Base-by-base conservation (phyloP, 2,797 vertebrate species). In the Bufotes viridis region DNA sequence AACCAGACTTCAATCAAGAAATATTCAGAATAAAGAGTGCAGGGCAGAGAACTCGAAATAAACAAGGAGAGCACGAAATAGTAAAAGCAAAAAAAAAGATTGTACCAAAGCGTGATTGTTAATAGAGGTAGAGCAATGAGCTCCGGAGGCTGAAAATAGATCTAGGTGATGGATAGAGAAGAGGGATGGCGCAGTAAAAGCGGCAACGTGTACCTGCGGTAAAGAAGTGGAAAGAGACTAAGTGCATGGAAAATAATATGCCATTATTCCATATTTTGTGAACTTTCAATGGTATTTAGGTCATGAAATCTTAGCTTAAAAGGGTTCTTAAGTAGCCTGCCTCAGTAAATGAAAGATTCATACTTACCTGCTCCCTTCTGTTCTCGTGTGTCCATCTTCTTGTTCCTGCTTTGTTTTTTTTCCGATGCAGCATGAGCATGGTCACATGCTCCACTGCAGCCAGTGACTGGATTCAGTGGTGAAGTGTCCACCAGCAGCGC, bases 91-190 rank as follows among this genome's bases (percentile, higher is more conserved):
- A 67, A 51, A 67, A 84, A 4, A 49, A 61, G 70, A 57, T 42
- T 61, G 60, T 55, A 29, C 58, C 42, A 6, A 42, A 42, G 60
- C 15, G 84, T 61, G 24, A 55, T 55, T 75, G 84, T 26, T 63
- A 65, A 51, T 10, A 63, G 17, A 78, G 24, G 24, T 10, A 51
- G 61, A 65, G 34, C n/a, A 3, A 55, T 13, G 42, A 67, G 42
- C n/a, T 22, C 26, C 11, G 58, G 18, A 55, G 72, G 57, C 74
- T 63, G 20, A 63, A 85, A 85, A 84, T 85, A 78, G 72, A 75
- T 51, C 57, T 75, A 29, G 53, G 69, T 51, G 42, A 78, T 26
- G 34, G 74, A 63, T 81, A 6, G 17, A 81, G 79, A 63, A 18
- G 13, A 22, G 18, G 18, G 60, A 61, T 63, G 20, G 42, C 61